Evolutionary conservation across 2,797 vertebrate genomes (phyloP).

Genomic region (Iguana delicatissima): DNA sequence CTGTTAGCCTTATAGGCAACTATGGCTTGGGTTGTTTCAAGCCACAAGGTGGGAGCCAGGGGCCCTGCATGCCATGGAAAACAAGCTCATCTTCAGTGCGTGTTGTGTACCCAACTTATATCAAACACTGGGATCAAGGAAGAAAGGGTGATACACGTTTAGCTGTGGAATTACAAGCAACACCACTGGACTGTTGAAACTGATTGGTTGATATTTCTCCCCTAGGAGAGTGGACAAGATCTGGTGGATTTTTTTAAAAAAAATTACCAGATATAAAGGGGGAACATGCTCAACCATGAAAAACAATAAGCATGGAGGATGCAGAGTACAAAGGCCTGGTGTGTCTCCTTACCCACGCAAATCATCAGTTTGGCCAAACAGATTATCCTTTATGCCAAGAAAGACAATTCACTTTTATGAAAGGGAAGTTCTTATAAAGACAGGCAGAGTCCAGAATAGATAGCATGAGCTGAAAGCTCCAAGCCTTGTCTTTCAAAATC

Average conservation of each 20-base stretch:
- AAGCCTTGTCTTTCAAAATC: conserved; percentile 47
- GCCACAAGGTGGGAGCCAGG: conserved; percentile 18
- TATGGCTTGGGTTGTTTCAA: conserved; percentile 26
- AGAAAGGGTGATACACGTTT: conserved; percentile 60
- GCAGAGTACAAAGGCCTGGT: not conserved
- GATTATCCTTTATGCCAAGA: not conserved
- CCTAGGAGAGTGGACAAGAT: not conserved
- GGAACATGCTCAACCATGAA: not conserved
- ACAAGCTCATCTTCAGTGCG: conserved; percentile 55
- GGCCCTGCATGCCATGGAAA: conserved; percentile 65
- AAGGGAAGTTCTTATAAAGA: rapidly evolving
- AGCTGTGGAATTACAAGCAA: conserved; percentile 66
- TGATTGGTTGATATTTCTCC: not conserved
- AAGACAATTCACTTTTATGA: not conserved
- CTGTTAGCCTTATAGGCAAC: conserved; percentile 63
- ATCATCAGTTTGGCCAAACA: conserved; percentile 20
- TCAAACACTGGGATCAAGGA: conserved; percentile 74
- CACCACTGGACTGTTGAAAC: conserved; percentile 68
- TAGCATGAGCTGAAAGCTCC: conserved; percentile 8
- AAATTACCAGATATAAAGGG: conserved; percentile 55
- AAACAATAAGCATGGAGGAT: not conserved
- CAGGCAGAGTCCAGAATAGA: rapidly evolving
- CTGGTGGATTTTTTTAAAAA: conserved; percentile 41
- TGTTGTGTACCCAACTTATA: conserved; percentile 72
- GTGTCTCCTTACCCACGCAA: not conserved